Percentiles rank a stretch among this genome's conserved stretches.
phyloP scores from a whole-genome alignment of 2,888 invertebrate species.

The Theodoxus fluviatilis region DNA sequence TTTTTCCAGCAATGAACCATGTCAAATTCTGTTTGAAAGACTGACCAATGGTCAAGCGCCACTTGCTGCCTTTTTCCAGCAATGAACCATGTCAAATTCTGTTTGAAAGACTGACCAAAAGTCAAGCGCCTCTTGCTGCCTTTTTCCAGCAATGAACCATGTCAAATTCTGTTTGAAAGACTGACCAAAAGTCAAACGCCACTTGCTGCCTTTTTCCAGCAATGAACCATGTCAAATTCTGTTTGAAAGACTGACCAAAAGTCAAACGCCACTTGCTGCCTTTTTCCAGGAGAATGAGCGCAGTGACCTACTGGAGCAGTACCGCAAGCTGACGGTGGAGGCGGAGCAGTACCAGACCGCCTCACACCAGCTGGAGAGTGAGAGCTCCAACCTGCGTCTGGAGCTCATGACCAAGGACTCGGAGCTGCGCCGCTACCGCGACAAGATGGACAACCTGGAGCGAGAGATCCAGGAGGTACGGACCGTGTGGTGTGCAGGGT shows the following conservation, averaged over 20 bases:
- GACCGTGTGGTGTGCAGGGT: background rate
- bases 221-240: background rate
- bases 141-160: no score
- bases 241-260: background rate
- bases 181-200: no score
- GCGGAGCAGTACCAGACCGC: conserved; percentile 63
- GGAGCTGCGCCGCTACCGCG: conserved; percentile 59
- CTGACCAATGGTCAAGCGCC: no score
- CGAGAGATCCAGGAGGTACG: conserved; percentile 58
- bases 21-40: no score
- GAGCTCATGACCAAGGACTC: conserved; percentile 64
- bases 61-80: no score
- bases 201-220: no score
- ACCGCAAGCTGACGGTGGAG: conserved; percentile 60
- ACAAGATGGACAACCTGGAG: conserved; percentile 58
- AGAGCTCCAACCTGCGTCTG: conserved; percentile 62
- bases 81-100: no score
- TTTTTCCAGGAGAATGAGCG: conserved; percentile 60
- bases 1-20: no score
- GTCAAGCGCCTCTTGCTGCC: no score
- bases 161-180: no score
- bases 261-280: background rate
- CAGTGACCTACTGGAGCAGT: conserved; percentile 63
- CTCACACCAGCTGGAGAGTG: conserved; percentile 64
- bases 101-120: no score